Evolutionary conservation across 2,113 vertebrate species (phyloP), one percentile per base, ranked within the genome.

Genomic region (Heloderma charlesbogerti): DNA sequence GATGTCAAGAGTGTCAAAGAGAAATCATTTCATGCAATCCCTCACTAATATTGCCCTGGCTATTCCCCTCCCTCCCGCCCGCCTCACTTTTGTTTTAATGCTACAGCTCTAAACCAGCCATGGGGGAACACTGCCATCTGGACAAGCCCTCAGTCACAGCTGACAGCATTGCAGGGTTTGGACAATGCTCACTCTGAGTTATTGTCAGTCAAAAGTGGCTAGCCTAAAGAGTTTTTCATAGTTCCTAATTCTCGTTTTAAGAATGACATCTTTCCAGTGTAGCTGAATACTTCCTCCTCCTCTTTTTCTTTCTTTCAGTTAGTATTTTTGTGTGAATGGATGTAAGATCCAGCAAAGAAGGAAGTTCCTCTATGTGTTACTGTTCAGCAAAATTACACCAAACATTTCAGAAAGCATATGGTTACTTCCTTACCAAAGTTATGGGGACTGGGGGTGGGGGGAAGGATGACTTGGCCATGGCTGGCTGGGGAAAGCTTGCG

Each of bases 171-270:
- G 88, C 90, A 93, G 0, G 0, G 45, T 89, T 91, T 85, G 85
- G 91, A 89, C 90, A 92, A 94, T 93, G 94, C 75, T 87, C 88
- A 89, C 69, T 94, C 93, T 71, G 88, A 94, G 92, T 94, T 92
- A 93, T 72, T 93, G 92, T 74, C 89, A 93, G 92, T 94, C 92
- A 92, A 91, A 95, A 93, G 93, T 43, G 63, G 60, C 93, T 92
- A 94, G 91, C 89, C 90, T 95, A 90, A 91, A 93, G 89, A 92
- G 86, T 94, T 96, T 93, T 88, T 93, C 75, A 94, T 94, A 25
- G 57, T 84, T 89, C 82, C 29, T 67, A 92, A 93, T 94, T 96
- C 92, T 93, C 93, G 90, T 94, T 96, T 95, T 90, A 94, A 96
- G 90, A 0, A 8, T 91, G 89, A 79, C n/a, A 90, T 1, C 86